Conservation (phyloP, 2,888 invertebrate species). For the Platycheirus albimanus region DNA sequence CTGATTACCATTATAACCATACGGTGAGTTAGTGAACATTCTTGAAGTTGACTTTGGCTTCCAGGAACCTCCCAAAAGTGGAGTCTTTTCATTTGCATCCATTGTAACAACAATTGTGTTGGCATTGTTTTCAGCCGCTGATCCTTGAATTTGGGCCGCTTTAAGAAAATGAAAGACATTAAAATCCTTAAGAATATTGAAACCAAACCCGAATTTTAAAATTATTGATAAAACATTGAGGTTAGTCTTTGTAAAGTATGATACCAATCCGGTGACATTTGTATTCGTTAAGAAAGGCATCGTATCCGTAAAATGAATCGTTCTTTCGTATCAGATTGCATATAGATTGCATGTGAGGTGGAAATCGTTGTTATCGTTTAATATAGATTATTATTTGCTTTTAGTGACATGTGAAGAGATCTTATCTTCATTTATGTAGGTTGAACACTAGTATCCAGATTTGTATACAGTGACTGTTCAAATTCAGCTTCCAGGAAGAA, state of each 20-base stretch:
- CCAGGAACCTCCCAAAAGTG: constrained; percentile 72
- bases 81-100: constrained; percentile 76
- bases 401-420: not conserved
- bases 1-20: not conserved
- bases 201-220: constrained; percentile 14
- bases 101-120: constrained; percentile 70
- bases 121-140: constrained; percentile 29
- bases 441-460: not conserved
- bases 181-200: constrained; percentile 3
- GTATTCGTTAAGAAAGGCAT: constrained; percentile 50
- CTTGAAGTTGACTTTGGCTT: constrained; percentile 4
- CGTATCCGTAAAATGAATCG: constrained; percentile 30
- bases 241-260: constrained; percentile 26
- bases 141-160: constrained; percentile 21
- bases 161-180: constrained; percentile 19
- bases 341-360: constrained; percentile 3
- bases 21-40: not conserved
- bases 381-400: constrained; percentile 28
- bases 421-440: constrained; percentile 14
- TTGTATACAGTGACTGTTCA: no score
- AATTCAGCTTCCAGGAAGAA: no score
- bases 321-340: constrained; percentile 21
- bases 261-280: constrained; percentile 32
- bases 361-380: constrained; percentile 39
- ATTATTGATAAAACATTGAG: constrained; percentile 10